These are phyloP conservation scores for Mantis religiosa DNA, from an alignment of 2,888 invertebrate species.

Conservation along the genomic window DNA sequence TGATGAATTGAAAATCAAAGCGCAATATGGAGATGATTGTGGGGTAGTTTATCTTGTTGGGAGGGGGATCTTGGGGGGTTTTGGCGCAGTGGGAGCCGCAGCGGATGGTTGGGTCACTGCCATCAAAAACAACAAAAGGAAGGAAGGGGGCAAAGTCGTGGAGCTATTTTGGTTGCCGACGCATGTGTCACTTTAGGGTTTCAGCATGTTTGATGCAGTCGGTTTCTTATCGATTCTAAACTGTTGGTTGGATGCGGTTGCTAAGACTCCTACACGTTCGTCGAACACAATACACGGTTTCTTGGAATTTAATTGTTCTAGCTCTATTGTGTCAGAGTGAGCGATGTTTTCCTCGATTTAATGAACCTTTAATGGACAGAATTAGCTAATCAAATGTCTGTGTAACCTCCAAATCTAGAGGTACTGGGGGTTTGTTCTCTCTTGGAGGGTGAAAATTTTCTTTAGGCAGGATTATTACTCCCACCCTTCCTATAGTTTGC, in stretches of 20 bases:
- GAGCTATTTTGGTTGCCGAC: background rate
- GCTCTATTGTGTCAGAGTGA: too few relatives aligned
- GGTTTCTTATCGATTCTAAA: background rate
- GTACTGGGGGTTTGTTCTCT: too few relatives aligned
- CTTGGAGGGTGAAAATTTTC: too few relatives aligned
- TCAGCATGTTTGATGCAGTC: background rate
- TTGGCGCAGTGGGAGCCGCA: conserved; percentile 9
- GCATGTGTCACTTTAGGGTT: background rate
- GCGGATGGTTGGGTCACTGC: conserved; percentile 9
- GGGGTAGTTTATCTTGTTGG: background rate
- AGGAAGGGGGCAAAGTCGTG: background rate
- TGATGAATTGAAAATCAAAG: background rate
- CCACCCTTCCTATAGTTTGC: too few relatives aligned
- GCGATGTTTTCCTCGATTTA: too few relatives aligned
- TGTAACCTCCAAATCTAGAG: too few relatives aligned
- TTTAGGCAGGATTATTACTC: too few relatives aligned
- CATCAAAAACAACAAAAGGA: background rate
- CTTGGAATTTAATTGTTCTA: background rate
- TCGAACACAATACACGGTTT: background rate
- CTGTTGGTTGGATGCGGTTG: background rate
- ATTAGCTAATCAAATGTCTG: too few relatives aligned
- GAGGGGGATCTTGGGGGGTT: background rate
- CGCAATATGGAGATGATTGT: background rate
- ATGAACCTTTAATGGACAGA: too few relatives aligned
- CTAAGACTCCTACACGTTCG: background rate